Conservation (phyloP, 2,797 vertebrate species). For the Xyrichtys novacula region DNA sequence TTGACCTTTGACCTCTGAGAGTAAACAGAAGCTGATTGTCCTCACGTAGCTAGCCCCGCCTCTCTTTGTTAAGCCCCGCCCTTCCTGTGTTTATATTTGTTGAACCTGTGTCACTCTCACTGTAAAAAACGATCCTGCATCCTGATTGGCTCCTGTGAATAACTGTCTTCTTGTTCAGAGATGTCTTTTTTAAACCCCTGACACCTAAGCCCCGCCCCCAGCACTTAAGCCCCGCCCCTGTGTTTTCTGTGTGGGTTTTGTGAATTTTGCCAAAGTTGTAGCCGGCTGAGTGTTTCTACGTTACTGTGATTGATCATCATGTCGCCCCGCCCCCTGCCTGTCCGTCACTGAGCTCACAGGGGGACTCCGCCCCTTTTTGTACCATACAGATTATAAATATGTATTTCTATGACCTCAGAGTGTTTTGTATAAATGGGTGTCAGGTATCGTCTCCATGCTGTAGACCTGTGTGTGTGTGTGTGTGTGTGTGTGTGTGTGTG, state of each 20-base stretch:
- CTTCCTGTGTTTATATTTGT: not conserved
- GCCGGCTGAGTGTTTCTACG: conserved; percentile 93
- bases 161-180: conserved; percentile 93
- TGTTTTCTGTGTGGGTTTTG: conserved; percentile 98
- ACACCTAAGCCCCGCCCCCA: conserved; percentile 70
- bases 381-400: conserved; percentile 97
- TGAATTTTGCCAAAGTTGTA: conserved; percentile 97
- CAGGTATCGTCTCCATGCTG: conserved; percentile 70
- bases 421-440: conserved; percentile 95
- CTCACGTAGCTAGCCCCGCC: not conserved
- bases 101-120: conserved; percentile 80
- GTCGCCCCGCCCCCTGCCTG: not conserved
- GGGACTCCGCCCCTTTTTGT: conserved; percentile 91
- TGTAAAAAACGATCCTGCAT: conserved; percentile 92
- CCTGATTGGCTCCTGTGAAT: conserved; percentile 93
- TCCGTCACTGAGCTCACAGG: conserved; percentile 80
- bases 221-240: conserved; percentile 49
- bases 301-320: conserved; percentile 71
- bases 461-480: conserved; percentile 59
- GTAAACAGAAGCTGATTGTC: not conserved
- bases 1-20: not conserved
- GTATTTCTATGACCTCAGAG: conserved; percentile 93
- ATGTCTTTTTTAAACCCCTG: conserved; percentile 92
- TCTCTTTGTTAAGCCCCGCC: conserved; percentile 71
- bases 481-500: no score